Percentiles rank a stretch among this genome's conserved stretches.
Conservation (phyloP, 2,113 vertebrate genomes). For the Australoheros scitulus region DNA sequence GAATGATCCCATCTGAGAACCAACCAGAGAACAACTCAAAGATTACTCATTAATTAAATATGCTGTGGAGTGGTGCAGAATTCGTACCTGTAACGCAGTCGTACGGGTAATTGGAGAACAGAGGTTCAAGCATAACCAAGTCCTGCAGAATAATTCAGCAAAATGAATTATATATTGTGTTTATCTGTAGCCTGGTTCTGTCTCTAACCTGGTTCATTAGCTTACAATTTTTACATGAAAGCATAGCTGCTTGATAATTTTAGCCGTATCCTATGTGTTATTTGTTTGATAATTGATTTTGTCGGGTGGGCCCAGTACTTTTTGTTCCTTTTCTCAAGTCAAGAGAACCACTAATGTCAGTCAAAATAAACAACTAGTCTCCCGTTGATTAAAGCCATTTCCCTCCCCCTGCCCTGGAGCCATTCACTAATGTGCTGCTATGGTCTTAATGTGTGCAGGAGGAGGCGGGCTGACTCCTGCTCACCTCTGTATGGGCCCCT, state of each 20-base stretch:
- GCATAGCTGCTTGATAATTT: neutral
- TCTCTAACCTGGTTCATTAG: neutral
- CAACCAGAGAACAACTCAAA: neutral
- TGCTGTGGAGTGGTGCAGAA: neutral
- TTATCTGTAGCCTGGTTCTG: neutral
- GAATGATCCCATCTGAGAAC: neutral
- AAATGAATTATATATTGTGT: neutral
- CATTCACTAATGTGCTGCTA: conserved; percentile 65
- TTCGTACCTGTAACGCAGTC: neutral
- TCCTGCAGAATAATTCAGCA: neutral
- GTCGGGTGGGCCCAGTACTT: neutral
- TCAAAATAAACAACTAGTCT: conserved; percentile 60
- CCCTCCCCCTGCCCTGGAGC: conserved; percentile 52
- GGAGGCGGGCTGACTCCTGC: conserved; percentile 60
- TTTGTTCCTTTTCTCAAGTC: neutral
- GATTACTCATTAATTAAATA: neutral
- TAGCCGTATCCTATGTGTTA: neutral
- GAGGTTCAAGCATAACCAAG: too few relatives aligned
- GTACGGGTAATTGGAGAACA: neutral
- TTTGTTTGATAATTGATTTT: neutral
- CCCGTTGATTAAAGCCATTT: conserved; percentile 58
- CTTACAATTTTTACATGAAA: neutral
- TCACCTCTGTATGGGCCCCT: conserved; percentile 51
- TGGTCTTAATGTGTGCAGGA: conserved; percentile 68
- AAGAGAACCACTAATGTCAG: conserved; percentile 28